Evolutionary conservation across 2,797 vertebrate genomes (phyloP), one percentile per base, ranked within the genome.

Genomic region (Semotilus atromaculatus): DNA sequence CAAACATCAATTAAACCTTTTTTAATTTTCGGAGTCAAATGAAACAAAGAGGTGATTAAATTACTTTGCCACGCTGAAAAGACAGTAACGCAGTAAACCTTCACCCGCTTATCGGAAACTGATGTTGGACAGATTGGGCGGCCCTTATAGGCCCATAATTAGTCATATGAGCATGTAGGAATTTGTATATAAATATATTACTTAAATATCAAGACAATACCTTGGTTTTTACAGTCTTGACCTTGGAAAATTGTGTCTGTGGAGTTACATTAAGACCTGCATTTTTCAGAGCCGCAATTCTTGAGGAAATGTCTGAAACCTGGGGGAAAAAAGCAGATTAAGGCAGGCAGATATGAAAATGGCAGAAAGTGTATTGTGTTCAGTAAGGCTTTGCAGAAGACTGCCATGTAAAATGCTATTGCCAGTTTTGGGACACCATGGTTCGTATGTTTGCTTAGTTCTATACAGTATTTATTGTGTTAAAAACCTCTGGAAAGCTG

Each of bases 221-320:
- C 92, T 85, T 89, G 19, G 88, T 81, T 79, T 92, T 88, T 82
- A 87, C n/a, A 38, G 16, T 34, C 51, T 77, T 92, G 81, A 87
- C 80, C 90, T 91, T 94, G 2, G 89, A 43, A 71, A 88, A 76
- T 14, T 89, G 92, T 1, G 90, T 90, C 83, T 92, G 92, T 2
- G 93, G 90, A 43, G 94, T 91, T 88, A 95, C 94, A 3, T 95
- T 91, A 68, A 96, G 94, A 36, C 95, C 95, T 0, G 95, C 95
- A 1, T 80, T 95, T 90, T 91, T 95, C 89, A 96, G 80, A 58
- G 95, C 94, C 70, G 94, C 92, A 18, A 96, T 95, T 90, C 95
- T 93, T 10, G 93, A 90, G 2, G 94, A 94, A 88, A 96, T 96
- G 84, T 95, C 93, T 0, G 85, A 88, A 62, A 94, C 88, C 95